phyloP scores from a whole-genome alignment of 2,888 invertebrate genomes.

The Rambutsinella grinnellia region DNA sequence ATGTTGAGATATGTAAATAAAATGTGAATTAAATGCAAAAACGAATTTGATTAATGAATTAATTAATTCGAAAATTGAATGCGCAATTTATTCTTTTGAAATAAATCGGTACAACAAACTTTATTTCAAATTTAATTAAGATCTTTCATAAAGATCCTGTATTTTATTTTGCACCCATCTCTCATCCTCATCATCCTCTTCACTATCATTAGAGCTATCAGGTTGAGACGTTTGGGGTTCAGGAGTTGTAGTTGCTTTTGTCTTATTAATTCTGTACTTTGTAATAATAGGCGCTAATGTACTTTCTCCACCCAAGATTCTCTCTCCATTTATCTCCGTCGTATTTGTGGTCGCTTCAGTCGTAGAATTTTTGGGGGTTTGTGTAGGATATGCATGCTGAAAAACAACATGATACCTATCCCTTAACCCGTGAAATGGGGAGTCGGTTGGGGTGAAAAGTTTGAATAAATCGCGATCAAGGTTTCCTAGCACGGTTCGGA shows the following conservation, averaged over 20 bases:
- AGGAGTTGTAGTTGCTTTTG: not conserved
- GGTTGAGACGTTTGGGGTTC: not conserved
- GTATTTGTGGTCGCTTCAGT: not conserved
- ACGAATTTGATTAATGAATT: too few relatives aligned
- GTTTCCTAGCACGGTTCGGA: not conserved
- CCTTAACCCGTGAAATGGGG: not conserved
- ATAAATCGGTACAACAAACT: not conserved
- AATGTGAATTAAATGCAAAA: too few relatives aligned
- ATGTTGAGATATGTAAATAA: too few relatives aligned
- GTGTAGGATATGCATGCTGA: not conserved
- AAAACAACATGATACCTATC: not conserved
- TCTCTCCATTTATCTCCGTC: not conserved
- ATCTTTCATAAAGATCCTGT: not conserved
- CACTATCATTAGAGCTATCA: not conserved
- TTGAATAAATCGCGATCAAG: constrained; percentile 17
- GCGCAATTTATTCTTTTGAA: not conserved
- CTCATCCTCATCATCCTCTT: constrained; percentile 21
- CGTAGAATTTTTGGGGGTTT: too few relatives aligned
- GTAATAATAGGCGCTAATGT: not conserved
- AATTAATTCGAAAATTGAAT: too few relatives aligned
- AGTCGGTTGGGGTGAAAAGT: not conserved
- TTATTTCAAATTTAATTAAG: not conserved
- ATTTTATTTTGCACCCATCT: constrained; percentile 13
- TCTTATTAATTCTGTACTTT: constrained; percentile 3
- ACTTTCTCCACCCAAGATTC: not conserved